A percentile compares a stretch with the other conserved stretches of the same genome.
Evolutionary conservation across 2,113 vertebrate genomes (phyloP).

Genomic region (Chloebia gouldiae): DNA sequence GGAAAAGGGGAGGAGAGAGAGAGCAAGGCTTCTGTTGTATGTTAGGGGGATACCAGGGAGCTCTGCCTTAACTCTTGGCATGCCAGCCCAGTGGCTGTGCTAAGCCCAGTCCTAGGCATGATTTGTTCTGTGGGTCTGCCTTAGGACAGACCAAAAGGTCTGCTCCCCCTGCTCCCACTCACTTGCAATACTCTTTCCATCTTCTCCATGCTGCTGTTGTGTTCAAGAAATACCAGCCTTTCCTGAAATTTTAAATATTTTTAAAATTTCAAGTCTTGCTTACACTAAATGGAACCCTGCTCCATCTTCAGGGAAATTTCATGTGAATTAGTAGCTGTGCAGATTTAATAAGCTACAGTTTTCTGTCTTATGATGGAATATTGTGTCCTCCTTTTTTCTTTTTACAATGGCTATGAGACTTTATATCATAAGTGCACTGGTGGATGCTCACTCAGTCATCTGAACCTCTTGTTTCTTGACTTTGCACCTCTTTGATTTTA

Average conservation of each 20-base stretch:
- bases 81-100: accelerated
- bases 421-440: accelerated
- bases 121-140: not conserved
- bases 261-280: not conserved
- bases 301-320: not conserved
- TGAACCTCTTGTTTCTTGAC: not conserved
- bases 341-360: not conserved
- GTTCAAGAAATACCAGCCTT: not conserved
- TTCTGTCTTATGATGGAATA: not conserved
- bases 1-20: not conserved
- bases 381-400: not conserved
- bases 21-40: not conserved
- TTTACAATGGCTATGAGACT: not conserved
- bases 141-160: not conserved
- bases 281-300: not conserved
- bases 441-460: not conserved
- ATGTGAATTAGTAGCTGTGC: not conserved
- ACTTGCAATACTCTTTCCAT: not conserved
- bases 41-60: not conserved
- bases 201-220: not conserved
- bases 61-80: not conserved
- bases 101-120: not conserved
- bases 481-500: not conserved
- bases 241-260: not conserved
- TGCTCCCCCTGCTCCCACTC: not conserved